Evolutionary conservation across 2,797 vertebrate genomes (phyloP), one percentile per base, ranked within the genome.

Genomic region (Acipenser transmontanus): DNA sequence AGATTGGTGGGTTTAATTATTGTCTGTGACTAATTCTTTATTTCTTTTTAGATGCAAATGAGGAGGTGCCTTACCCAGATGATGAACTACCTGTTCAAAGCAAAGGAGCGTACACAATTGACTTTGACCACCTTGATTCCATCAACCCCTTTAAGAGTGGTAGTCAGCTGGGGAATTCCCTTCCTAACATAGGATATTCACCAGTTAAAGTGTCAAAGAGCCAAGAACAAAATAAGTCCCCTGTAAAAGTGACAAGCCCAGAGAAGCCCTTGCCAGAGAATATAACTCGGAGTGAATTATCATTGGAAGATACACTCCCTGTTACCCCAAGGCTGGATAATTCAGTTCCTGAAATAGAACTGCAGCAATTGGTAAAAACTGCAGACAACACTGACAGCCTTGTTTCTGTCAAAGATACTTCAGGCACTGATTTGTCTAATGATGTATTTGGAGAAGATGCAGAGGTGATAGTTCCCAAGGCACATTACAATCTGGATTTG

Each of bases 61-160:
- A 61, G 34, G 34, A 34, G 34, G 34, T 34, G 34, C 34, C 77
- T 49, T 83, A 75, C 70, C 79, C 82, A 1, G 90, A 88, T 34
- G 34, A 34, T 56, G 62, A 87, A 48, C 85, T 88, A 73, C 87
- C 85, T 1, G 82, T 91, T 73, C 84, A 74, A 75, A 91, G 83
- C 76, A 83, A 77, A 76, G 91, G 91, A 67, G 82, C 78, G n/a
- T 92, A 94, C 71, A 74, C 63, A 12, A 63, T 94, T 65, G 83
- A 91, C 76, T 87, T 77, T 14, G 75, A 85, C 51, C 80, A 86
- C 77, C 77, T 87, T 3, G 82, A 89, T 0, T 50, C 65, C 0
- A 70, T 84, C 0, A 13, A 81, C 74, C 89, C 90, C 11, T 86
- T 90, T 66, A 69, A 82, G 69, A 68, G 72, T 0, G 82, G 82